These are phyloP conservation scores for Dolichotis patagonum DNA, from an alignment of 2,113 vertebrate genomes.

Conservation along the genomic window DNA sequence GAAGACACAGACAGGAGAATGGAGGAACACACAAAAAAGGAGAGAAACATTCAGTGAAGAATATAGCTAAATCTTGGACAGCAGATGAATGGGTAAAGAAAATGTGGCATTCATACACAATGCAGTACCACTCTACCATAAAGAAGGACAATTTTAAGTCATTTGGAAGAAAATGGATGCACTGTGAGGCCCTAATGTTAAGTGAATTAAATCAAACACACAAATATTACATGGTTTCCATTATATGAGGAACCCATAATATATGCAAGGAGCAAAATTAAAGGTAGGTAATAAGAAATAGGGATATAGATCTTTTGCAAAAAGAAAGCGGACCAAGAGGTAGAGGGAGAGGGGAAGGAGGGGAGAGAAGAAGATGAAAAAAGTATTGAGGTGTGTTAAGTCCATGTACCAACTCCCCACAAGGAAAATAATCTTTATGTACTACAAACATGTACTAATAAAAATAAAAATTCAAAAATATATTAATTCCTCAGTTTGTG, in stretches of 20 bases:
- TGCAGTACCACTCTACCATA: background rate
- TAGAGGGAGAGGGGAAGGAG: background rate
- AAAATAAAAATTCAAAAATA: background rate
- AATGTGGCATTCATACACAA: background rate
- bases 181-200: background rate
- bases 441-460: background rate
- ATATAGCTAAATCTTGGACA: background rate
- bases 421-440: background rate
- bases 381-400: background rate
- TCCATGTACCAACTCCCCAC: background rate
- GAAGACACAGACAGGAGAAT: no score
- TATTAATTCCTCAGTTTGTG: background rate
- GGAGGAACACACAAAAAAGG: no score
- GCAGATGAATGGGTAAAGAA: background rate
- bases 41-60: no score
- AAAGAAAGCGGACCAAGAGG: background rate
- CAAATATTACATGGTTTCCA: background rate
- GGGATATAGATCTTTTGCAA: background rate
- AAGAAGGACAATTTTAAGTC: background rate
- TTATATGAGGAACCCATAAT: background rate
- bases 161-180: background rate
- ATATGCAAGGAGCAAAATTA: background rate
- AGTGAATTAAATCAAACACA: background rate
- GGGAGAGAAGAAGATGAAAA: background rate
- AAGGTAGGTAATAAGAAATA: background rate